Conservation (phyloP, 2,888 invertebrate genomes). For the Tipula lateralis region DNA sequence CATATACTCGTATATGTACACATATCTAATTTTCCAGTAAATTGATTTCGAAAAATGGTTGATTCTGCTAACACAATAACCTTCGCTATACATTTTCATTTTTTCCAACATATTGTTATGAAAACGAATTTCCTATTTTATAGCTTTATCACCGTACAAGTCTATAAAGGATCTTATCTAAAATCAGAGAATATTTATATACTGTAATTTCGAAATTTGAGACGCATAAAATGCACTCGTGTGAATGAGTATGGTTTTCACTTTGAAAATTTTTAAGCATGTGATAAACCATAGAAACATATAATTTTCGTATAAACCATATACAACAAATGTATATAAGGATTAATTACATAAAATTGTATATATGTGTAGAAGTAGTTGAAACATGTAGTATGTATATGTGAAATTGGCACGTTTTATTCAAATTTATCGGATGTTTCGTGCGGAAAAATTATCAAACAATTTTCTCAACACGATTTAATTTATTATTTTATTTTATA, state of each 20-base stretch:
- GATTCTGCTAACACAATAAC: background rate
- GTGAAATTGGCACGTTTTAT: conserved; percentile 13
- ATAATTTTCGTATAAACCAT: background rate
- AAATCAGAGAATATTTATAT: background rate
- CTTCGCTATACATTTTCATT: background rate
- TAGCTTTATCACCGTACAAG: background rate
- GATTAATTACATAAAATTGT: background rate
- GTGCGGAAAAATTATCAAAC: conserved; percentile 24
- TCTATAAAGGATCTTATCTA: background rate
- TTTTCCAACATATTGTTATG: background rate
- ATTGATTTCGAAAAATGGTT: background rate
- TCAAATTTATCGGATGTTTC: background rate
- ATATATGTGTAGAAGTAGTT: background rate
- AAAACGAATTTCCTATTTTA: background rate
- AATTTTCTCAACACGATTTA: conserved; percentile 1
- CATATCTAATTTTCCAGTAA: background rate
- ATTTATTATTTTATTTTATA: background rate
- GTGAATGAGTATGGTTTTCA: background rate
- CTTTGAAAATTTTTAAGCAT: background rate
- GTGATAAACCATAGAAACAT: too few relatives aligned
- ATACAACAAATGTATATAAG: background rate
- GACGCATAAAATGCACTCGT: background rate
- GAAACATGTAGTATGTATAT: background rate
- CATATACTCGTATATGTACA: background rate
- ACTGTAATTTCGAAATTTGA: background rate